phyloP scores from a whole-genome alignment of 2,797 vertebrate species.

The Oreochromis grahami region DNA sequence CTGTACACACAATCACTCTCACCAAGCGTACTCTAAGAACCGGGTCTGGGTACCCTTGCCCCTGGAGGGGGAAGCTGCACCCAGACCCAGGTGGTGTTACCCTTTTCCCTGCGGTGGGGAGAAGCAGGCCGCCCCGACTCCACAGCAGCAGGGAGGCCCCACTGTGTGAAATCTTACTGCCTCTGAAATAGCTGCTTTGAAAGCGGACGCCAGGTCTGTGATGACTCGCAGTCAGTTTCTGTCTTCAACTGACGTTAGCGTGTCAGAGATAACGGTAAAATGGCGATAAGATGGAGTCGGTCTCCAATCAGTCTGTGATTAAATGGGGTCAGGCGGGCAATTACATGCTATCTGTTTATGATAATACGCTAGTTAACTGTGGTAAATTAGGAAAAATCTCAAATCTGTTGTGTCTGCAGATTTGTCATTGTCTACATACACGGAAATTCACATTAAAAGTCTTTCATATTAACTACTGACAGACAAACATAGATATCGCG shows the following conservation, averaged over 20 bases:
- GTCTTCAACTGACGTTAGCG: neutral
- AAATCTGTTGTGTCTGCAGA: neutral
- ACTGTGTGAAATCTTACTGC: neutral
- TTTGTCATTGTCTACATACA: neutral
- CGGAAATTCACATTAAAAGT: neutral
- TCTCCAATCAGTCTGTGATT: neutral
- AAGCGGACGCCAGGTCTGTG: accelerated
- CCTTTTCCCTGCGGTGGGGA: too few relatives aligned
- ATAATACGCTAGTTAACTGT: neutral
- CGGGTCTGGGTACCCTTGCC: too few relatives aligned
- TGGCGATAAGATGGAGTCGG: neutral
- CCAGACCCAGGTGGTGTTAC: too few relatives aligned
- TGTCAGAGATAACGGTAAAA: neutral
- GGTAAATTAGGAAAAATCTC: neutral
- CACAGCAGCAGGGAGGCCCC: too few relatives aligned
- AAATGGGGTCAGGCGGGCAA: neutral
- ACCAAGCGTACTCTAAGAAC: too few relatives aligned
- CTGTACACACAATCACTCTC: too few relatives aligned
- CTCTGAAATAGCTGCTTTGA: neutral
- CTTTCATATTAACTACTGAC: neutral
- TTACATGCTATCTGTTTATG: neutral
- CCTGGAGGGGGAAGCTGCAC: too few relatives aligned
- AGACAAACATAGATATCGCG: neutral
- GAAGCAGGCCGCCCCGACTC: too few relatives aligned
- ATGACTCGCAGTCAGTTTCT: neutral